Evolutionary conservation across 2,797 vertebrate genomes (phyloP).

Genomic region (Sebastes hopkinsi): DNA sequence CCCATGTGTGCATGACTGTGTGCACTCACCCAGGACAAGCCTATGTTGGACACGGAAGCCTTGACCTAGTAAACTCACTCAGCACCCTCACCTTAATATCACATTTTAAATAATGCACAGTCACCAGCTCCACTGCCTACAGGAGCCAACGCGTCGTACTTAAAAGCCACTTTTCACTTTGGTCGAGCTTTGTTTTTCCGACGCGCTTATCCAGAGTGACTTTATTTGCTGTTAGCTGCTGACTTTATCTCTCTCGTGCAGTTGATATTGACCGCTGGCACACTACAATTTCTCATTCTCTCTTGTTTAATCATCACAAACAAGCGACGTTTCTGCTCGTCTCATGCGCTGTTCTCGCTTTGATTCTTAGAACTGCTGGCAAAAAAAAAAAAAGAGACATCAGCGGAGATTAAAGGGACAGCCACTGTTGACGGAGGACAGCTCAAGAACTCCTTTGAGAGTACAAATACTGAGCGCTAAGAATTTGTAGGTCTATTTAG

Average conservation of each 20-base stretch:
- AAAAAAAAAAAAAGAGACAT: constrained; percentile 18
- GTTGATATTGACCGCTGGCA: constrained; percentile 30
- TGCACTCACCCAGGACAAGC: background rate
- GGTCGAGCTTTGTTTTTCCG: constrained; percentile 23
- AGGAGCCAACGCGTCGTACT: constrained; percentile 6
- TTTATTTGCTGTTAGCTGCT: constrained; percentile 28
- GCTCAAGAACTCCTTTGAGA: constrained; percentile 35
- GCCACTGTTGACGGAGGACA: constrained; percentile 28
- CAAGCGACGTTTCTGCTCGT: constrained; percentile 4
- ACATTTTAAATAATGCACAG: constrained; percentile 57
- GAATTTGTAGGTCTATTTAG: constrained; percentile 22
- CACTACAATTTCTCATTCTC: constrained; percentile 5
- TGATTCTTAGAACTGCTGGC: constrained; percentile 28
- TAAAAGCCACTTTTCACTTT: constrained; percentile 43
- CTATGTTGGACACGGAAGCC: constrained; percentile 10
- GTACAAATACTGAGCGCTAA: background rate
- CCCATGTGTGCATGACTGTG: background rate
- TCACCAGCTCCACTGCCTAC: constrained; percentile 25
- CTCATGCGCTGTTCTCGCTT: background rate
- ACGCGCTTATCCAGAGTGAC: constrained; percentile 25
- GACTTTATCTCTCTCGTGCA: constrained; percentile 40
- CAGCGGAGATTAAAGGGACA: constrained; percentile 23
- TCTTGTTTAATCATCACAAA: constrained; percentile 41
- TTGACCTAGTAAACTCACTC: constrained; percentile 57
- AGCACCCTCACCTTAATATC: constrained; percentile 51